These are phyloP conservation scores for Eulemur rubriventer DNA, from an alignment of 2,797 vertebrate genomes.

Conservation along the genomic window DNA sequence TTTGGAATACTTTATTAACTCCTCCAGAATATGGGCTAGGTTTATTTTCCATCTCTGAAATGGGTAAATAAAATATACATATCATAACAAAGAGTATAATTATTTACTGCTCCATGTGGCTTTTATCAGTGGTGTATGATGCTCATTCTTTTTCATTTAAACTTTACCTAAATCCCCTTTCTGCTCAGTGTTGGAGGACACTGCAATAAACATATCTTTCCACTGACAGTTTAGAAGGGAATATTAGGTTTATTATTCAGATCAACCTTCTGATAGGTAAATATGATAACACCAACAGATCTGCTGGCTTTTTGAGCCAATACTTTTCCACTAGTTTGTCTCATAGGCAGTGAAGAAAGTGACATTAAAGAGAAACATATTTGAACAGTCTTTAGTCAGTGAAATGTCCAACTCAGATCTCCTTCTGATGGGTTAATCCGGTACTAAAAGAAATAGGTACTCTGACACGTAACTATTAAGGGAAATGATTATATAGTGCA, in stretches of 20 bases:
- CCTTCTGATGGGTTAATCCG: conserved; percentile 73
- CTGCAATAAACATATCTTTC: conserved; percentile 83
- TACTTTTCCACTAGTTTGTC: conserved; percentile 62
- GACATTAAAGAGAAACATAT: conserved; percentile 58
- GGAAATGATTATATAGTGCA: conserved; percentile 65
- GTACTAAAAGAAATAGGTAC: conserved; percentile 69
- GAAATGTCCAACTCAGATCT: conserved; percentile 67
- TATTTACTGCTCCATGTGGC: conserved; percentile 65
- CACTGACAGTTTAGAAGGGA: conserved; percentile 82
- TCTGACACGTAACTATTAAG: conserved; percentile 80
- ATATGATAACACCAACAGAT: conserved; percentile 17
- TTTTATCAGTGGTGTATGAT: conserved; percentile 55
- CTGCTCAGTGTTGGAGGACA: conserved; percentile 49
- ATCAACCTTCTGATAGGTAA: conserved; percentile 76
- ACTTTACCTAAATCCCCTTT: conserved; percentile 70
- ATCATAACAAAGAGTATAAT: conserved; percentile 13
- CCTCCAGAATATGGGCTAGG: conserved; percentile 54
- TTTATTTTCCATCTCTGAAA: conserved; percentile 68
- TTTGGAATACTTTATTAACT: conserved; percentile 83
- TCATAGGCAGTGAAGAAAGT: conserved; percentile 53
- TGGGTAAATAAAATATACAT: conserved; percentile 60
- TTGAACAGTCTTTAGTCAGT: conserved; percentile 44
- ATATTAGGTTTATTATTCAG: conserved; percentile 78
- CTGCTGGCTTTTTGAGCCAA: conserved; percentile 47
- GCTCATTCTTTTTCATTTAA: conserved; percentile 73